Percentiles rank a stretch among this genome's conserved stretches.
These are phyloP conservation scores for Coracopsis vasa DNA, from an alignment of 2,113 vertebrate genomes.

Conservation along the genomic window DNA sequence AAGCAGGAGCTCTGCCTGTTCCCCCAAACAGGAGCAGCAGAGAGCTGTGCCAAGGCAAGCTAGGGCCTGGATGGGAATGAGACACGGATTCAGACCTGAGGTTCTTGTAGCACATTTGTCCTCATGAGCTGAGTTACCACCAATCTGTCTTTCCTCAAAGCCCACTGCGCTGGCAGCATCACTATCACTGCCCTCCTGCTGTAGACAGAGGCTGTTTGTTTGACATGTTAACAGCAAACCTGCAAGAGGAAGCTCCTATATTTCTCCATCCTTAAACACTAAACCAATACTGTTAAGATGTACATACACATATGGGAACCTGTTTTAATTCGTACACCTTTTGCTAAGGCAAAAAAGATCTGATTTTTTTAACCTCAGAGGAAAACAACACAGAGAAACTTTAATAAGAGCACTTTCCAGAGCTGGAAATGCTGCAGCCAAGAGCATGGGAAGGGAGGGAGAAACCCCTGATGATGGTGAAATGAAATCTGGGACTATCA, in stretches of 20 bases:
- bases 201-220: fast-evolving
- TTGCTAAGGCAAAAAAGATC: background rate
- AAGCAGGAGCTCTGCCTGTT: background rate
- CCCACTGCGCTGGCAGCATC: fast-evolving
- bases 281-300: background rate
- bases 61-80: fast-evolving
- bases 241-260: background rate
- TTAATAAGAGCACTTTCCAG: background rate
- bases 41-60: fast-evolving
- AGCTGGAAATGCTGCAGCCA: background rate
- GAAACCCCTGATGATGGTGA: background rate
- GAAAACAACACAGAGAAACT: background rate
- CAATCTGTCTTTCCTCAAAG: background rate
- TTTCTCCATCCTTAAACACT: background rate
- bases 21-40: background rate
- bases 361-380: background rate
- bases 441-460: background rate
- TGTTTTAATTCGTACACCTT: background rate
- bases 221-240: background rate
- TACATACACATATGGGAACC: fast-evolving
- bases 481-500: slow-evolving; percentile 41
- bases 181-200: background rate
- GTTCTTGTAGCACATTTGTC: fast-evolving
- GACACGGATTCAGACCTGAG: fast-evolving
- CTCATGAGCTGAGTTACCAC: background rate